Evolutionary conservation across 2,888 invertebrate genomes (phyloP).

Genomic region (Ethmia dodecea): DNA sequence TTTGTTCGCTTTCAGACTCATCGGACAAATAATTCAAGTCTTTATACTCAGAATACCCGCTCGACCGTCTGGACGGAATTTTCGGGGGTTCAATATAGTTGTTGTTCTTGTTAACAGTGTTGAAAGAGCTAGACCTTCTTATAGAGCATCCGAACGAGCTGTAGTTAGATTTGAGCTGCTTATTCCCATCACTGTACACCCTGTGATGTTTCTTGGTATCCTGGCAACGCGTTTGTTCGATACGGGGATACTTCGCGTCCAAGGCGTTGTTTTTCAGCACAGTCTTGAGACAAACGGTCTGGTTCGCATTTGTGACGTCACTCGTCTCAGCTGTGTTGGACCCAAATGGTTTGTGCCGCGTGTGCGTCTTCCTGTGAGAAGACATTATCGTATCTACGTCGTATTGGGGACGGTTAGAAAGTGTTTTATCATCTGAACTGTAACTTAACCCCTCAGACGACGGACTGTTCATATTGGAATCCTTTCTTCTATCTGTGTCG

Average conservation of each 20-base stretch:
- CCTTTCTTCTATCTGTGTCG: slow-evolving; percentile 45
- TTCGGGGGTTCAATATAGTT: slow-evolving; percentile 51
- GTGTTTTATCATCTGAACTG: slow-evolving; percentile 68
- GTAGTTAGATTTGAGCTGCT: slow-evolving; percentile 31
- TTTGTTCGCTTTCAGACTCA: slow-evolving; percentile 62
- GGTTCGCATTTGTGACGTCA: slow-evolving; percentile 54
- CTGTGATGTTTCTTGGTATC: slow-evolving; percentile 55
- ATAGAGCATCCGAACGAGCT: slow-evolving; percentile 66
- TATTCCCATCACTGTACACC: slow-evolving; percentile 44
- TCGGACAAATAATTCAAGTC: slow-evolving; percentile 52
- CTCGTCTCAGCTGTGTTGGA: slow-evolving; percentile 56
- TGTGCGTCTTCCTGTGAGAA: slow-evolving; percentile 70
- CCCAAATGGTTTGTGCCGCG: slow-evolving; percentile 71
- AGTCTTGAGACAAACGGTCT: slow-evolving; percentile 53
- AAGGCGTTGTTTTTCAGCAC: slow-evolving; percentile 66
- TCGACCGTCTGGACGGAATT: slow-evolving; percentile 43
- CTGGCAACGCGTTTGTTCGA: slow-evolving; percentile 65
- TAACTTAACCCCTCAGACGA: slow-evolving; percentile 53
- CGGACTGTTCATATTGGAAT: slow-evolving; percentile 67
- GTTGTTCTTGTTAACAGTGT: slow-evolving; percentile 66
- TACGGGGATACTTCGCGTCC: slow-evolving; percentile 50
- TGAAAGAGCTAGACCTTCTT: slow-evolving; percentile 83
- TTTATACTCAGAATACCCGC: slow-evolving; percentile 55
- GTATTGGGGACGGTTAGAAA: slow-evolving; percentile 56
- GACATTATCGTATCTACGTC: slow-evolving; percentile 56